A percentile compares a stretch with the other conserved stretches of the same genome.
Conservation (phyloP, 2,113 vertebrate species). For the Hippolais icterina region DNA sequence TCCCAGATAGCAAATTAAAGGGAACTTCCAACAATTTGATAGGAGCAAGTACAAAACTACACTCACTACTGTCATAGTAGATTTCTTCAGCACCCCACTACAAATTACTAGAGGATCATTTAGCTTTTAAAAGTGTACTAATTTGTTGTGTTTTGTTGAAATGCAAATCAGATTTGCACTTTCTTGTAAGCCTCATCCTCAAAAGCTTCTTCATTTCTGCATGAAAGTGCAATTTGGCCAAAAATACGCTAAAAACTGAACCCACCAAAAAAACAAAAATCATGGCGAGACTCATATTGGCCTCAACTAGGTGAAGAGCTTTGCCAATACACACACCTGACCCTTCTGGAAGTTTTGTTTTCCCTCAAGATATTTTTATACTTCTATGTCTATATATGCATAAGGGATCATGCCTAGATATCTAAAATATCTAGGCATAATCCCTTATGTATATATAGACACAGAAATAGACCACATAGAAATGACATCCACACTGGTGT, state of each 20-base stretch:
- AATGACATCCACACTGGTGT: background rate
- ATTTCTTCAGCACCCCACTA: background rate
- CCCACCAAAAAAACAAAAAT: background rate
- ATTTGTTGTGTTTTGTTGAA: background rate
- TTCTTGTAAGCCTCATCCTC: background rate
- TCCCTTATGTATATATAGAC: too few species aligned
- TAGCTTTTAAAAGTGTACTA: slow-evolving; percentile 26
- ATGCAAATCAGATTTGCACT: background rate
- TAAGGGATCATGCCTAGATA: background rate
- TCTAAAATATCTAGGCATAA: background rate
- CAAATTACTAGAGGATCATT: background rate
- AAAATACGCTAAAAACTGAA: background rate
- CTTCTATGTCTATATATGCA: background rate
- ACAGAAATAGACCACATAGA: too few species aligned
- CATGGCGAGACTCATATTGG: background rate
- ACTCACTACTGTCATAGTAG: background rate
- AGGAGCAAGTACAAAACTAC: background rate
- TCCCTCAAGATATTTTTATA: background rate
- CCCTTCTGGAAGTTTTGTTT: background rate
- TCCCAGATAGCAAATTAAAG: background rate
- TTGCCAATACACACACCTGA: background rate
- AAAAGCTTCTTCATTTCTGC: background rate
- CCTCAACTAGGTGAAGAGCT: background rate
- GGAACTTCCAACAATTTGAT: background rate
- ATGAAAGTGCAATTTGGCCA: background rate